Percentiles rank a stretch among this genome's conserved stretches.
phyloP scores from a whole-genome alignment of 2,797 vertebrate species.

The Sitta carolinensis region DNA sequence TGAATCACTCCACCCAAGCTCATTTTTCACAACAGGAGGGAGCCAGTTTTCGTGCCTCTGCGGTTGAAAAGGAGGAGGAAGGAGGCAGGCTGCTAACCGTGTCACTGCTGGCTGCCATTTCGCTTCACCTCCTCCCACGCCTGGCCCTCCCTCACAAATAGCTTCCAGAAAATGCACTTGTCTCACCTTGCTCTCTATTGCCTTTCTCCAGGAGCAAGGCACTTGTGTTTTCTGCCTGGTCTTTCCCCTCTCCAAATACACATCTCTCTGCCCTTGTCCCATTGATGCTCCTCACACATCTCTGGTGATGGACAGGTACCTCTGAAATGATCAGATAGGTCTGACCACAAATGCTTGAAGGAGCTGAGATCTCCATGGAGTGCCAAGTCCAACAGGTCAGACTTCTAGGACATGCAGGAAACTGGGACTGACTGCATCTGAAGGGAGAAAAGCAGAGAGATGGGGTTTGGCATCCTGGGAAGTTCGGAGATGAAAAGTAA shows the following conservation, averaged over 20 bases:
- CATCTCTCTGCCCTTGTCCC: neutral
- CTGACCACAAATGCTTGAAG: neutral
- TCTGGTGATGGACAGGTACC: neutral
- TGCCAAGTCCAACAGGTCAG: accelerated
- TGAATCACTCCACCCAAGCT: neutral
- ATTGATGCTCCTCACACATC: neutral
- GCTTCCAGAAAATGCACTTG: neutral
- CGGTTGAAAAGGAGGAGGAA: neutral
- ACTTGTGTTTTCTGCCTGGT: neutral
- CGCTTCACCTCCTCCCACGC: accelerated
- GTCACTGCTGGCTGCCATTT: neutral
- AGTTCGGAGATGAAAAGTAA: neutral
- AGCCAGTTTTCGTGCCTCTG: neutral
- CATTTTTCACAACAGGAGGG: neutral
- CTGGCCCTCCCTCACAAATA: neutral
- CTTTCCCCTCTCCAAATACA: neutral
- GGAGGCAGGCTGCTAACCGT: neutral
- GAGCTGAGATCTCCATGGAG: neutral
- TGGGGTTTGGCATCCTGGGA: neutral
- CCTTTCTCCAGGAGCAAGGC: neutral
- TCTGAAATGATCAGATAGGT: neutral
- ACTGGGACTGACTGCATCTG: neutral
- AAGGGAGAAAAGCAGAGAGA: neutral
- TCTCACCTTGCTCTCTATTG: neutral
- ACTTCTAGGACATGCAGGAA: neutral